Conservation (phyloP, 2,113 vertebrate species). For the Mesocricetus auratus region DNA sequence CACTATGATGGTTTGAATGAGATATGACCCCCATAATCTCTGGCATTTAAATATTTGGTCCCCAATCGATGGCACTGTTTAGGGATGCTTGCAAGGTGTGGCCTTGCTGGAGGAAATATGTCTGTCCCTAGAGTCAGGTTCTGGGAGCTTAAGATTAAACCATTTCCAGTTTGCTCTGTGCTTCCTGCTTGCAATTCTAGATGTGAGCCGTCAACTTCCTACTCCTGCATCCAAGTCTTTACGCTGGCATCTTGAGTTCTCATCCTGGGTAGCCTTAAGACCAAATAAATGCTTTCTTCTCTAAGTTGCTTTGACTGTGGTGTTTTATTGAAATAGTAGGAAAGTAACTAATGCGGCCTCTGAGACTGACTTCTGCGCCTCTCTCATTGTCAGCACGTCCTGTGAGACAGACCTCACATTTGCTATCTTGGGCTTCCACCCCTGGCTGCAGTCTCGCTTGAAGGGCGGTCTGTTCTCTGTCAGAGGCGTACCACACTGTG, state of each 20-base stretch:
- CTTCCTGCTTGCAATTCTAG: neutral
- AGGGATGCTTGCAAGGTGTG: neutral
- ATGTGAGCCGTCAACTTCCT: no score
- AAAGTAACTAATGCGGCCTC: neutral
- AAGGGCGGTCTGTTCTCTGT: neutral
- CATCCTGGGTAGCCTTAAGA: neutral
- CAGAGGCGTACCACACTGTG: neutral
- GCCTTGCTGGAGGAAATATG: neutral
- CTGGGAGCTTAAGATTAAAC: neutral
- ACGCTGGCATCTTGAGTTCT: neutral
- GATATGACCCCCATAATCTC: neutral
- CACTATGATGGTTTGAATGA: neutral
- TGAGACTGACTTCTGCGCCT: neutral
- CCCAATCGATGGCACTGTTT: neutral
- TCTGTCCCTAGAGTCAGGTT: neutral
- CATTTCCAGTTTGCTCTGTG: neutral
- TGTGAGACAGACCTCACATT: neutral
- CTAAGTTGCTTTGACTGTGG: neutral
- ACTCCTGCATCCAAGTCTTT: neutral
- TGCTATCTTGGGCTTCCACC: fast-evolving
- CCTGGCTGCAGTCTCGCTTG: no score
- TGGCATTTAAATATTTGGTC: neutral
- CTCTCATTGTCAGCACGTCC: neutral
- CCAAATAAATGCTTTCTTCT: neutral
- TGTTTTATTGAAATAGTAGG: neutral